Evolutionary conservation across 2,113 vertebrate genomes (phyloP).

Genomic region (Hymenochirus boettgeri): DNA sequence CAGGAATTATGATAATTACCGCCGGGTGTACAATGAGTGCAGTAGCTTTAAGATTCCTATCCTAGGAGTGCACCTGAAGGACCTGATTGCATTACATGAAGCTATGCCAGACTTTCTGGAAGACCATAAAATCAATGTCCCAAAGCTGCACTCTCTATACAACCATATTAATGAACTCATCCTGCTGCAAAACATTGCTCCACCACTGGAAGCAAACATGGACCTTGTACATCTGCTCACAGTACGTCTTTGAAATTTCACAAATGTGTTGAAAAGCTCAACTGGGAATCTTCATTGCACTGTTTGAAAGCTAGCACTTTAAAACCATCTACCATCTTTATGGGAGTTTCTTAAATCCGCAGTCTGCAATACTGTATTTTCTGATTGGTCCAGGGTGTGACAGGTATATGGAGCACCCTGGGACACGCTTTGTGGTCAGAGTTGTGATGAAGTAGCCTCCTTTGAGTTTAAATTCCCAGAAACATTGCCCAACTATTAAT

Average conservation of each 20-base stretch:
- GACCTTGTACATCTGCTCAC: conserved; percentile 91
- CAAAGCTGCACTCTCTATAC: conserved; percentile 86
- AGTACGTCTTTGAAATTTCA: conserved; percentile 60
- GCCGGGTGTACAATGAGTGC: conserved; percentile 78
- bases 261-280: too few species aligned
- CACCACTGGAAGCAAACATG: conserved; percentile 86
- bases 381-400: too few species aligned
- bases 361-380: too few species aligned
- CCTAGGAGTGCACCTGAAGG: conserved; percentile 91
- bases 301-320: too few species aligned
- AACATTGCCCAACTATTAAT: too few species aligned
- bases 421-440: too few species aligned
- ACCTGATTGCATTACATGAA: conserved; percentile 87
- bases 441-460: too few species aligned
- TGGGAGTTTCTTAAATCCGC: too few species aligned
- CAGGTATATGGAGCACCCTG: too few species aligned
- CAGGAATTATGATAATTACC: conserved; percentile 90
- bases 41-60: conserved; percentile 90
- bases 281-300: too few species aligned
- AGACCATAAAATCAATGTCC: conserved; percentile 84
- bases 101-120: conserved; percentile 89
- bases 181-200: conserved; percentile 83
- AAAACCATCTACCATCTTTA: too few species aligned
- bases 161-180: conserved; percentile 88
- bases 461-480: too few species aligned